Evolutionary conservation across 1,140 invertebrate genomes (phyloP), one percentile per base, ranked within the genome.

Genomic region (Chironomus striatipennis): DNA sequence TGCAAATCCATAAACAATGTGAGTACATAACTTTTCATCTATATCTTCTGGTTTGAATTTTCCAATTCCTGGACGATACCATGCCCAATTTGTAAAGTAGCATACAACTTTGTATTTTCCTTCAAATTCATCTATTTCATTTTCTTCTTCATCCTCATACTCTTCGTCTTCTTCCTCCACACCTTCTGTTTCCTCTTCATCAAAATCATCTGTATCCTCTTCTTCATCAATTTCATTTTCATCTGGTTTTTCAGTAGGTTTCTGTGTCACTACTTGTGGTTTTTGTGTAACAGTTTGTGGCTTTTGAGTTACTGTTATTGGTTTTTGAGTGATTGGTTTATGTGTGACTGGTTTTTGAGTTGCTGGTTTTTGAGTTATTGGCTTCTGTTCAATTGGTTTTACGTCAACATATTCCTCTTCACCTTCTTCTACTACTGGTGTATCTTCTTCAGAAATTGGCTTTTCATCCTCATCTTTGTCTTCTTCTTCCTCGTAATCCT

Each of bases 31-130:
- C 8, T 90, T 88, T 1, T 90, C 84, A 79, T 96, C 91, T 21
- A 97, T 94, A 77, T 95, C 87, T 77, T 90, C 90, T 7, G 94
- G 94, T 7, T 89, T 79, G 77, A 91, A 96, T 79, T 93, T 93
- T n/a, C 92, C 94, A 73, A 85, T 80, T 0, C 90, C 92, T 75
- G 88, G 88, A 70, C 93, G 87, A 78, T 94, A 95, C 91, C 94
- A 96, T 12, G 94, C 93, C 95, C 95, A 97, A 78, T 96, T 96
- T 0, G 94, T 95, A 79, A 95, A 96, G 79, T 96, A 97, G 76
- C 94, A 97, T 0, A 96, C 91, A 0, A 97, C 85, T 84, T 92
- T 88, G 15, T 81, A 79, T 67, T 79, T 74, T 24, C 77, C 74
- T 47, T 75, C 73, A 47, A 74, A 75, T n/a, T 79, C 78, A 74